phyloP scores from a whole-genome alignment of 2,797 vertebrate species.

The Catamblyrhynchus diadema region DNA sequence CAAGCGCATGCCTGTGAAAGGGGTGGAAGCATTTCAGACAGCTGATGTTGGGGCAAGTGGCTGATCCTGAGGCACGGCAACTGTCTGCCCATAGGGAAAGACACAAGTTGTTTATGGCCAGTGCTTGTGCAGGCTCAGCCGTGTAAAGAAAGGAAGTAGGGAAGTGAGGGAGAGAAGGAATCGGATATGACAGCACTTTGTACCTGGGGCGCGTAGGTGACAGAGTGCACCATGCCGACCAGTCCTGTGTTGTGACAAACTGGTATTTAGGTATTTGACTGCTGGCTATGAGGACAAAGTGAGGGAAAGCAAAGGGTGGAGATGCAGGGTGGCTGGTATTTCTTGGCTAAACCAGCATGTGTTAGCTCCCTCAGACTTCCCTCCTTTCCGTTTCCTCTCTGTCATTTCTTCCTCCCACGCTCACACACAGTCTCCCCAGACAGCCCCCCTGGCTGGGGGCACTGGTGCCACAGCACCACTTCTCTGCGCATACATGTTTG shows the following conservation, averaged over 20 bases:
- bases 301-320: background rate
- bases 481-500: background rate
- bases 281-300: rapidly evolving
- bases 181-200: background rate
- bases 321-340: background rate
- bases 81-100: background rate
- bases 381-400: background rate
- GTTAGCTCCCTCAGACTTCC: background rate
- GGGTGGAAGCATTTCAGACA: background rate
- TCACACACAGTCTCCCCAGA: background rate
- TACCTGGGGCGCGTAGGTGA: background rate
- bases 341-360: background rate
- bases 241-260: background rate
- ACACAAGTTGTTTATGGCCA: background rate
- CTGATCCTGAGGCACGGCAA: background rate
- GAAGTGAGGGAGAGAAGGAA: background rate
- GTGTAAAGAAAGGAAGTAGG: background rate
- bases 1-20: background rate
- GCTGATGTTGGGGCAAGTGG: background rate
- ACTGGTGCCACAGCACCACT: background rate
- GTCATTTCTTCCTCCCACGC: background rate
- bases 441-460: background rate
- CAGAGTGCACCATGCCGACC: background rate
- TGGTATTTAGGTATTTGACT: background rate
- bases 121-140: background rate